phyloP scores from a whole-genome alignment of 2,113 vertebrate genomes.

The Myxocyprinus asiaticus region DNA sequence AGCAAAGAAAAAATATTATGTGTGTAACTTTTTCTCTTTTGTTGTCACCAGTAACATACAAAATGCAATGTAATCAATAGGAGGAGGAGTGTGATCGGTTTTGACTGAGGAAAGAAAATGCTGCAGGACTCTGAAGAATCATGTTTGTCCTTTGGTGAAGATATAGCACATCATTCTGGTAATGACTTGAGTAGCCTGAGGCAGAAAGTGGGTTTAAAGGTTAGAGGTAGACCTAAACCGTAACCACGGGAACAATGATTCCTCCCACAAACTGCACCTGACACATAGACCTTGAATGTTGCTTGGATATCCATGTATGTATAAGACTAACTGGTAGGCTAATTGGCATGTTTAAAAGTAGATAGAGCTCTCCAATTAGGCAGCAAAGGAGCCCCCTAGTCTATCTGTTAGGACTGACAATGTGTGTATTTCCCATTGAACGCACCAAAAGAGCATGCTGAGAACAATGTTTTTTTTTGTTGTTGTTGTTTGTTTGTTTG shows the following conservation, averaged over 20 bases:
- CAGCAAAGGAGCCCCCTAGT: slow-evolving; percentile 31
- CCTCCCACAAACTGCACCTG: slow-evolving; percentile 33
- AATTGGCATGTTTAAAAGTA: slow-evolving; percentile 65
- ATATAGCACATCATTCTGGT: slow-evolving; percentile 19
- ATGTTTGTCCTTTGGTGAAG: slow-evolving; percentile 25
- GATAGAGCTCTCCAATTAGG: slow-evolving; percentile 31
- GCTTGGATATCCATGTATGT: slow-evolving; percentile 44
- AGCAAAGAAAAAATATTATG: slow-evolving; percentile 60
- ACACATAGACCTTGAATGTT: slow-evolving; percentile 59
- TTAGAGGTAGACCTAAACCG: slow-evolving; percentile 18
- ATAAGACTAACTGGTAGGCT: slow-evolving; percentile 58
- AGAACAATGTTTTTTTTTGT: slow-evolving; percentile 72
- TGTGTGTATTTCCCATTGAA: slow-evolving; percentile 56
- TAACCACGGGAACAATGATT: slow-evolving; percentile 21
- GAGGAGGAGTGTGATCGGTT: slow-evolving; percentile 20
- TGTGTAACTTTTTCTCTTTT: slow-evolving; percentile 66
- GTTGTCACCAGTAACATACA: slow-evolving; percentile 43
- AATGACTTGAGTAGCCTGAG: slow-evolving; percentile 39
- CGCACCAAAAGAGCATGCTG: slow-evolving; percentile 69
- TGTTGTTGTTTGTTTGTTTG: slow-evolving; percentile 78
- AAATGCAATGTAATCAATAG: slow-evolving; percentile 13
- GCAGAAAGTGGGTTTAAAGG: slow-evolving; percentile 1
- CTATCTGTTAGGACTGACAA: slow-evolving; percentile 26
- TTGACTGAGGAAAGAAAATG: background rate
- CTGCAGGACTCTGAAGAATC: slow-evolving; percentile 36